phyloP scores from a whole-genome alignment of 2,888 invertebrate species.

The Agriotes lineatus region DNA sequence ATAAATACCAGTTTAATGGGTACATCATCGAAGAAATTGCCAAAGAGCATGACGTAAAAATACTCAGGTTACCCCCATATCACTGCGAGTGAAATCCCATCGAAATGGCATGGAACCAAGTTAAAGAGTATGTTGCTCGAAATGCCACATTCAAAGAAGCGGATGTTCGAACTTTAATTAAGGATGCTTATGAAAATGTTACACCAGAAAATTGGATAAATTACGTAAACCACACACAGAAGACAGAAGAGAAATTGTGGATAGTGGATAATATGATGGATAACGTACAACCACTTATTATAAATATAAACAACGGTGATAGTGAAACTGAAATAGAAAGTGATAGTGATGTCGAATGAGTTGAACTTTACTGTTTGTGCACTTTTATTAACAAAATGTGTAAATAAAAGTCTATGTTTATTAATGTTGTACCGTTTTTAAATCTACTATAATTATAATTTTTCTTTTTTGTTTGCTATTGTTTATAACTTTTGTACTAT shows the following conservation, averaged over 20 bases:
- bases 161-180: neutral
- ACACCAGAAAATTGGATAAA: neutral
- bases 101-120: conserved; percentile 6
- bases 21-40: neutral
- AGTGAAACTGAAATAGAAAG: too few relatives aligned
- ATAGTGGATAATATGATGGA: neutral
- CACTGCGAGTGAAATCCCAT: too few relatives aligned
- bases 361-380: too few relatives aligned
- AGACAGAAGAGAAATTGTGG: neutral
- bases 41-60: neutral
- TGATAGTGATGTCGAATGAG: too few relatives aligned
- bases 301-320: too few relatives aligned
- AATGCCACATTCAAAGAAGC: neutral
- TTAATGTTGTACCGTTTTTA: too few relatives aligned
- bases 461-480: too few relatives aligned
- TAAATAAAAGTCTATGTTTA: too few relatives aligned
- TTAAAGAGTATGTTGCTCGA: neutral
- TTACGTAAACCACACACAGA: neutral
- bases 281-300: neutral
- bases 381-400: too few relatives aligned
- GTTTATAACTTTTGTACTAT: too few relatives aligned
- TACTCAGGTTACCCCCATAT: conserved; percentile 1
- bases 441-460: too few relatives aligned
- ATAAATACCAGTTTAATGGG: neutral
- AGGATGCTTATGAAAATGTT: neutral